Evolutionary conservation across 2,113 vertebrate genomes (phyloP), one percentile per base, ranked within the genome.

Genomic region (Ranitomeya imitator): DNA sequence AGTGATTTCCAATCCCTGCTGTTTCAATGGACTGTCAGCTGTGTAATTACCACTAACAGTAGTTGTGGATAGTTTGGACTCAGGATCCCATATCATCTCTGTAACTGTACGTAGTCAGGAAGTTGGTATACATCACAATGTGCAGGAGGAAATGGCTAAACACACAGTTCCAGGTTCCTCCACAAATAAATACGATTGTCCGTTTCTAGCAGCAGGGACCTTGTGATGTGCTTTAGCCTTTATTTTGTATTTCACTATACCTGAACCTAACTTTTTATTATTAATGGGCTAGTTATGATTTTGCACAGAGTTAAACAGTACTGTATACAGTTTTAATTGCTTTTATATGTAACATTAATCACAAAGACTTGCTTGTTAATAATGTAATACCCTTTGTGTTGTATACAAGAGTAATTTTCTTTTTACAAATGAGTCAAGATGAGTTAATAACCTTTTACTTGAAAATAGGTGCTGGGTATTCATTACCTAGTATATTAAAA

Each of bases 261-360:
- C 73, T 76, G 51, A 54, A n/a, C 11, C 45, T 78, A n/a, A 79
- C 13, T 23, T 6, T 77, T 21, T 9, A 8, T 57, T 57, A 57
- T 79, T 79, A 14, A 79, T 79, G 16, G 57, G 54, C 11, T 57
- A 57, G 14, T 83, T 31, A 83, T 83, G 19, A 6, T 51, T n/a
- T 83, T 52, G 37, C 59, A 37, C 60, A 52, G 51, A 45, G 45
- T 51, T 65, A 65, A 65, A 65, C 60, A 79, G 13, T 67, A 83
- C 16, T 52, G 21, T 51, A n/a, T 65, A n/a, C 31, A 11, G 18
- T 65, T 83, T 83, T 65, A 51, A 83, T 65, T 63, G 15, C 37
- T 21, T 83, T 83, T 83, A 83, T 65, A 52, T 45, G 31, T 51
- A 83, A 65, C 60, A 83, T 83, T 83, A 65, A 83, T 83, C 80